Evolutionary conservation across 2,888 invertebrate genomes (phyloP).

Genomic region (Metellina segmentata): DNA sequence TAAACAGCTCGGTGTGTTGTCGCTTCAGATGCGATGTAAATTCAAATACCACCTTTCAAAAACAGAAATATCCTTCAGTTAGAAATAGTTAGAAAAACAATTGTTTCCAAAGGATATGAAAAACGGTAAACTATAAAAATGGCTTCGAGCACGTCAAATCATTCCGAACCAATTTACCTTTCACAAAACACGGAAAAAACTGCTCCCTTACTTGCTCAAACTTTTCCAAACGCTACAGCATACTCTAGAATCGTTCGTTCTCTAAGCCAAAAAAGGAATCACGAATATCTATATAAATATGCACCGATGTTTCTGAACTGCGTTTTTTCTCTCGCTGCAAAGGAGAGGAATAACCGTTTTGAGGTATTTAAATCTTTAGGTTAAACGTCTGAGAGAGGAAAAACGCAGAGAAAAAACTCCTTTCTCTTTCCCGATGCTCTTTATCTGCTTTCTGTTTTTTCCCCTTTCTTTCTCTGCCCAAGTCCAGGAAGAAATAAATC

Average conservation of each 20-base stretch:
- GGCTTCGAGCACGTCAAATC: not conserved
- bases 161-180: not conserved
- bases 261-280: not conserved
- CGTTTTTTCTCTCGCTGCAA: slow-evolving; percentile 3
- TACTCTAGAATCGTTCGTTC: not conserved
- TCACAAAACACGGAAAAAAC: not conserved
- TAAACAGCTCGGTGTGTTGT: too few species aligned
- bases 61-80: not conserved
- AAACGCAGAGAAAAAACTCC: slow-evolving; percentile 38
- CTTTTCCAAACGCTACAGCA: slow-evolving; percentile 19
- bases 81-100: not conserved
- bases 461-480: not conserved
- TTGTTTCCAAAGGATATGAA: not conserved
- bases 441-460: slow-evolving; percentile 42
- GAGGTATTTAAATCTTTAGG: slow-evolving; percentile 73
- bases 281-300: slow-evolving; percentile 26
- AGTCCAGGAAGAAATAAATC: slow-evolving; percentile 74
- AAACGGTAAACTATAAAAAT: not conserved
- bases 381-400: slow-evolving; percentile 47
- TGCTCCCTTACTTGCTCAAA: not conserved
- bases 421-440: slow-evolving; percentile 11
- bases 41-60: too few species aligned
- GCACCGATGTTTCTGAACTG: slow-evolving; percentile 8
- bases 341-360: slow-evolving; percentile 8
- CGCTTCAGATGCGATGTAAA: too few species aligned